Conservation (phyloP, 2,888 invertebrate genomes). For the Globia sparganii region DNA sequence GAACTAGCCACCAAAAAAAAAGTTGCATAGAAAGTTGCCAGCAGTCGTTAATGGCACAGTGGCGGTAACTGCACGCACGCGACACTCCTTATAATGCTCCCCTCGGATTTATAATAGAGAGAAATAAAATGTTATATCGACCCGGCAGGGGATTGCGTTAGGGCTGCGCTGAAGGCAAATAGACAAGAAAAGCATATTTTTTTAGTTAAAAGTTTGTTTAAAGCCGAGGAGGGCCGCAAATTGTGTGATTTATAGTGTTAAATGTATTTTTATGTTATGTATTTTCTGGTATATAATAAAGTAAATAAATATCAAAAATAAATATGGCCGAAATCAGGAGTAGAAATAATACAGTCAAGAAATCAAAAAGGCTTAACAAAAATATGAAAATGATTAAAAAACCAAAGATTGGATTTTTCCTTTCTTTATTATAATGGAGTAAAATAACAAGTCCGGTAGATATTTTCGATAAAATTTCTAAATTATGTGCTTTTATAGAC, state of each 20-base stretch:
- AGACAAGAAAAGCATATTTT: not conserved
- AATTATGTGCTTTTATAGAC: not conserved
- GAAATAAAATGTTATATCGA: constrained; percentile 85
- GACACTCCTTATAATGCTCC: constrained; percentile 83
- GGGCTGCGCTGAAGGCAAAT: constrained; percentile 48
- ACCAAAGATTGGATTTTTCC: not conserved
- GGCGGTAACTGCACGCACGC: constrained; percentile 83
- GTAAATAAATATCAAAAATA: too few relatives aligned
- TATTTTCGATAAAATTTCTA: constrained; percentile 5
- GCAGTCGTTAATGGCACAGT: constrained; percentile 66
- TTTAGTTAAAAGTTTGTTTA: too few relatives aligned
- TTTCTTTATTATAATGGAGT: not conserved
- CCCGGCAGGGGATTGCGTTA: constrained; percentile 65
- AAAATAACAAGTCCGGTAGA: not conserved
- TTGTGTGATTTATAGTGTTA: not conserved
- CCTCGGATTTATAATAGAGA: constrained; percentile 81
- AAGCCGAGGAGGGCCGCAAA: too few relatives aligned
- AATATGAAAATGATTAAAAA: not conserved
- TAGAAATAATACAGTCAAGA: not conserved
- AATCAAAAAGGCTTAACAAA: not conserved
- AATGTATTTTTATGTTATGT: not conserved
- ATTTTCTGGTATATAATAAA: not conserved
- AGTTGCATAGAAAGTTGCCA: constrained; percentile 43
- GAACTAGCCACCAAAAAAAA: constrained; percentile 46
- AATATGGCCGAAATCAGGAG: not conserved